Evolutionary conservation across 1,140 invertebrate species (phyloP).

Genomic region (Andricus grossulariae): DNA sequence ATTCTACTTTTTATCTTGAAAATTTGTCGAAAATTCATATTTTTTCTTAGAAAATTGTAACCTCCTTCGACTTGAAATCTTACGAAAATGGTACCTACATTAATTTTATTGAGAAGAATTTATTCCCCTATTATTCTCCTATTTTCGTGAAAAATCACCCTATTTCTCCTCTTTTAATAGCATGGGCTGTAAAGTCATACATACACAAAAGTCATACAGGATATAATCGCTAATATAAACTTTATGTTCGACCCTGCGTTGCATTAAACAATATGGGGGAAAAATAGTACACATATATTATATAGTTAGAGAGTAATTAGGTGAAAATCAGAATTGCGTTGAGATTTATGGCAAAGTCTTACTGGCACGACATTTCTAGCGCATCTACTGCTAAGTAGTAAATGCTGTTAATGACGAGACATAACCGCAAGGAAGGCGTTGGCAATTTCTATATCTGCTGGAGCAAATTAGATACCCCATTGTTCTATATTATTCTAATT

Average conservation of each 20-base stretch:
- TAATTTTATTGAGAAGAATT: no score
- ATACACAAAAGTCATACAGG: constrained; percentile 36
- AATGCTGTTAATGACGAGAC: constrained; percentile 5
- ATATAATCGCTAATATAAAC: background rate
- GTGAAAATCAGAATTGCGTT: background rate
- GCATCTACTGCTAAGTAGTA: constrained; percentile 21
- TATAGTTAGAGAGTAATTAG: background rate
- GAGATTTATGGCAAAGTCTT: background rate
- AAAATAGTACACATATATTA: background rate
- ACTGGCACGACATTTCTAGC: constrained; percentile 6
- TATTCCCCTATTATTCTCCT: no score
- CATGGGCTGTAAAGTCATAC: background rate
- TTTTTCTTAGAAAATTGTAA: no score
- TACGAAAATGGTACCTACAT: no score
- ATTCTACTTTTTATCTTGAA: no score
- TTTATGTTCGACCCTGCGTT: background rate
- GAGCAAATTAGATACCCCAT: constrained; percentile 5
- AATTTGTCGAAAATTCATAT: no score
- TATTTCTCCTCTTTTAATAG: no score
- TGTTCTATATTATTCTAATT: constrained; percentile 1
- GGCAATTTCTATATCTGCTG: constrained; percentile 16
- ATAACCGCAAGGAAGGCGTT: constrained; percentile 8
- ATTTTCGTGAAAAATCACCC: no score
- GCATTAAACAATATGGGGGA: background rate
- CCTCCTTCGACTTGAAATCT: no score